phyloP scores from a whole-genome alignment of 1,140 invertebrate species.

The Drosophila arizonae region DNA sequence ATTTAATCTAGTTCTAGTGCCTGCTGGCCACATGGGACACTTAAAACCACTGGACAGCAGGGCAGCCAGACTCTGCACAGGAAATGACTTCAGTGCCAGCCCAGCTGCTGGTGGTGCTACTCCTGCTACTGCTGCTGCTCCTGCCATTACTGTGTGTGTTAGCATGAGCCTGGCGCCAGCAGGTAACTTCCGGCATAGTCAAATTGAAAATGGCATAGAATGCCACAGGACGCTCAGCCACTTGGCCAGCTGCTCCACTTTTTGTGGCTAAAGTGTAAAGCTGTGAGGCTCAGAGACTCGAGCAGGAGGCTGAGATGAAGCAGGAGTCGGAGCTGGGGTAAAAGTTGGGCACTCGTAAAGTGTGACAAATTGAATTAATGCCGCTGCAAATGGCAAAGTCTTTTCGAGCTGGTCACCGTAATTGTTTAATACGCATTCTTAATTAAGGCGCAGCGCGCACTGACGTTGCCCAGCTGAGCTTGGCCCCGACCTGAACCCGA shows the following conservation, averaged over 20 bases:
- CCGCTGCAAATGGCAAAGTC: conserved; percentile 67
- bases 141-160: conserved; percentile 9
- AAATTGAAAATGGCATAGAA: conserved; percentile 74
- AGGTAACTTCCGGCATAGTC: conserved; percentile 81
- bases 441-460: conserved; percentile 47
- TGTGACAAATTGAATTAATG: conserved; percentile 83
- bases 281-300: conserved; percentile 41
- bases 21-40: conserved; percentile 79
- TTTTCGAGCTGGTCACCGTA: conserved; percentile 57
- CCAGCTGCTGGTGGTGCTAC: conserved; percentile 7
- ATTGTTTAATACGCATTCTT: conserved; percentile 77
- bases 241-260: conserved; percentile 67
- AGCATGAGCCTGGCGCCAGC: conserved; percentile 69
- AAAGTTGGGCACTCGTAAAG: conserved; percentile 69
- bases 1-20: conserved; percentile 79
- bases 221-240: conserved; percentile 25
- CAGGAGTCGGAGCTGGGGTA: neutral
- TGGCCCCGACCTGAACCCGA: neutral
- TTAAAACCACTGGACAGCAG: conserved; percentile 64
- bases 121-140: no score
- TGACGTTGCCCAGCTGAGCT: conserved; percentile 5
- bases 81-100: conserved; percentile 77
- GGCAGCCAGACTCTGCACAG: conserved; percentile 48
- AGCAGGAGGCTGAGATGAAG: neutral
- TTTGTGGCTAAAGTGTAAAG: conserved; percentile 78